Percentiles rank a stretch among this genome's conserved stretches.
Evolutionary conservation across 2,888 invertebrate genomes (phyloP).

Genomic region (Agonum fuliginosum): DNA sequence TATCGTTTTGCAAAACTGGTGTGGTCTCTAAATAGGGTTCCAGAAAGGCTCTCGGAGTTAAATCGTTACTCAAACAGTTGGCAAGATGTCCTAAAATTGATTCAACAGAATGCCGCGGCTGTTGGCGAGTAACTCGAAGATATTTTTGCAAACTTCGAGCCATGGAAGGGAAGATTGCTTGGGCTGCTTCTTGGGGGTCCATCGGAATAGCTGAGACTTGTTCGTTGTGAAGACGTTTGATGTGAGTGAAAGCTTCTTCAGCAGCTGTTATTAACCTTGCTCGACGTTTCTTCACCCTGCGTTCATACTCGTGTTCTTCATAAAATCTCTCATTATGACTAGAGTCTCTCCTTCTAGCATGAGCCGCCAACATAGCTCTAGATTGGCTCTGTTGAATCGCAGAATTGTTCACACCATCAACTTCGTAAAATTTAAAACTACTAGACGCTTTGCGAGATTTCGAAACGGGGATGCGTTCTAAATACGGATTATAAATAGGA

Average conservation of each 20-base stretch:
- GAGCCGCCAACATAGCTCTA: conserved; percentile 81
- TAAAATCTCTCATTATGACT: conserved; percentile 98
- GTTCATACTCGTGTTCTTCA: conserved; percentile 97
- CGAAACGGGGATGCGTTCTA: conserved; percentile 92
- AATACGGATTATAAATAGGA: conserved; percentile 96
- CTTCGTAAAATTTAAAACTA: conserved; percentile 98
- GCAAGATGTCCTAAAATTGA: conserved; percentile 93
- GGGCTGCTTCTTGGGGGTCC: conserved; percentile 97
- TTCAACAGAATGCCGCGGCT: conserved; percentile 96
- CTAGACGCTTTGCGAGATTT: conserved; percentile 86
- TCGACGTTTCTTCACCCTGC: conserved; percentile 91
- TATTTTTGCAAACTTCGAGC: conserved; percentile 97
- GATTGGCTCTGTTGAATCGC: conserved; percentile 83
- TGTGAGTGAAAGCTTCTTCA: conserved; percentile 98
- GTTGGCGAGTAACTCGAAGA: conserved; percentile 95
- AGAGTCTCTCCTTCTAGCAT: conserved; percentile 89
- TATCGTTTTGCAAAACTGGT: conserved; percentile 89
- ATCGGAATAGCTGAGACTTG: conserved; percentile 88
- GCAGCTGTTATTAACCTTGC: conserved; percentile 94
- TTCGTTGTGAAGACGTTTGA: conserved; percentile 86
- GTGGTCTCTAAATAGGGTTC: conserved; percentile 93
- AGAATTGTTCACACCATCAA: conserved; percentile 84
- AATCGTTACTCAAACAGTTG: conserved; percentile 93
- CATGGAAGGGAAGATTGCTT: conserved; percentile 97
- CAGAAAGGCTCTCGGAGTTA: conserved; percentile 95